phyloP scores from a whole-genome alignment of 2,888 invertebrate species.

The Hoplodrina ambigua region DNA sequence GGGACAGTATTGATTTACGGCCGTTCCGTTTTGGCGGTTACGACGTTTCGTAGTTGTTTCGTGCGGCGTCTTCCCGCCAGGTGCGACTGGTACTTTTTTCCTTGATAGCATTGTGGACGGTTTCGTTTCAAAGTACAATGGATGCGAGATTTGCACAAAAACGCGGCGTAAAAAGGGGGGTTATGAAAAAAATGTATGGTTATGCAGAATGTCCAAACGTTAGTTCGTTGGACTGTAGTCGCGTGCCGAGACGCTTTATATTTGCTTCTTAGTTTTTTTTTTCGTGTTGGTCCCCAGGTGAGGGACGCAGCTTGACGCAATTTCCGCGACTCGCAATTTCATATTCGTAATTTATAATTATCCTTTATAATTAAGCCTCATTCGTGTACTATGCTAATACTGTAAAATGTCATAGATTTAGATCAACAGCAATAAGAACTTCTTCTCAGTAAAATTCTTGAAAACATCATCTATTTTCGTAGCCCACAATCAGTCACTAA shows the following conservation, averaged over 20 bases:
- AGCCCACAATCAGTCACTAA: slow-evolving; percentile 43
- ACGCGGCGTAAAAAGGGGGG: slow-evolving; percentile 80
- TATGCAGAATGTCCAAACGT: slow-evolving; percentile 68
- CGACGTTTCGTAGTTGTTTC: slow-evolving; percentile 65
- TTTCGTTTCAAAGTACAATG: slow-evolving; percentile 83
- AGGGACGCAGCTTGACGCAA: slow-evolving; percentile 67
- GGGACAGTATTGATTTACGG: slow-evolving; percentile 82
- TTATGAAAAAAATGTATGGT: slow-evolving; percentile 67
- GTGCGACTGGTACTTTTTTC: slow-evolving; percentile 80
- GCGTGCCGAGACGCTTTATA: slow-evolving; percentile 82
- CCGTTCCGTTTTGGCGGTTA: slow-evolving; percentile 71
- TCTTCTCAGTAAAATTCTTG: slow-evolving; percentile 26
- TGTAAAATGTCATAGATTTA: slow-evolving; percentile 19
- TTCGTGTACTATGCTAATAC: slow-evolving; percentile 5
- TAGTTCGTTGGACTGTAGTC: slow-evolving; percentile 76
- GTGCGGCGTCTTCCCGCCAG: slow-evolving; percentile 82
- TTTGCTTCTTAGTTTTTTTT: slow-evolving; percentile 76
- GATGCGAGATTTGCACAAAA: slow-evolving; percentile 89
- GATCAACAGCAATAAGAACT: slow-evolving; percentile 33
- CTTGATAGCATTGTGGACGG: slow-evolving; percentile 80
- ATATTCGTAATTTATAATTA: not conserved
- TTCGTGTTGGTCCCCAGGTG: slow-evolving; percentile 62
- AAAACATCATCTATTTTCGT: slow-evolving; percentile 47
- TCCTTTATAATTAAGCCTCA: not conserved
- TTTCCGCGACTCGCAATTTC: slow-evolving; percentile 36